Percentiles rank a stretch among this genome's conserved stretches.
Evolutionary conservation across 1,140 invertebrate species (phyloP).

Genomic region (Chironomus tepperi): DNA sequence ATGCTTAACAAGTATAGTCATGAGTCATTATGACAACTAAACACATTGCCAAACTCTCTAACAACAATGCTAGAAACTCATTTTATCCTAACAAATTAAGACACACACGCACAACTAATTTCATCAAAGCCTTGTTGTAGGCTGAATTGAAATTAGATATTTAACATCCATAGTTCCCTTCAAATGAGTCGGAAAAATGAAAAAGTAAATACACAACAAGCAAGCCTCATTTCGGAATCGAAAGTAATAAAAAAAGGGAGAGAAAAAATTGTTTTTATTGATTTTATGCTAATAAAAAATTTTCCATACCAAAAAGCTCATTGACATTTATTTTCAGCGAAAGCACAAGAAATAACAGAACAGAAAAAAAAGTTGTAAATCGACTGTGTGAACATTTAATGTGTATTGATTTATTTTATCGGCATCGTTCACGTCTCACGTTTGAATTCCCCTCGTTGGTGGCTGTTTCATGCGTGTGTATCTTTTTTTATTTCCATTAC

Average conservation of each 20-base stretch:
- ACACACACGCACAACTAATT: too few species aligned
- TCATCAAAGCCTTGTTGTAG: too few species aligned
- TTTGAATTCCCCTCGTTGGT: background rate
- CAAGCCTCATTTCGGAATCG: background rate
- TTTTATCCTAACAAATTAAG: too few species aligned
- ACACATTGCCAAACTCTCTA: too few species aligned
- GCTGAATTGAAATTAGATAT: too few species aligned
- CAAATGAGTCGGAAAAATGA: background rate
- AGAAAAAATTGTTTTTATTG: background rate
- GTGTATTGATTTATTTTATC: constrained; percentile 10
- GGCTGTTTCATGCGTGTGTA: background rate
- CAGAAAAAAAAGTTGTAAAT: background rate
- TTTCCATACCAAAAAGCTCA: background rate
- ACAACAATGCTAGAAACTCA: too few species aligned
- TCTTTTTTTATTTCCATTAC: background rate
- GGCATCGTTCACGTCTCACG: background rate
- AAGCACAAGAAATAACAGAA: background rate
- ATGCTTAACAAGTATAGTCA: too few species aligned
- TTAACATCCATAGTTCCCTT: background rate
- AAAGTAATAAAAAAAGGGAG: background rate
- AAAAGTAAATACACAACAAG: background rate
- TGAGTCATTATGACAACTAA: too few species aligned
- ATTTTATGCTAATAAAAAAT: constrained; percentile 1
- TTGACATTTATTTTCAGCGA: background rate
- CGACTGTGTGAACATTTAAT: background rate